phyloP scores from a whole-genome alignment of 2,888 invertebrate species.

The Chloromyia formosa region DNA sequence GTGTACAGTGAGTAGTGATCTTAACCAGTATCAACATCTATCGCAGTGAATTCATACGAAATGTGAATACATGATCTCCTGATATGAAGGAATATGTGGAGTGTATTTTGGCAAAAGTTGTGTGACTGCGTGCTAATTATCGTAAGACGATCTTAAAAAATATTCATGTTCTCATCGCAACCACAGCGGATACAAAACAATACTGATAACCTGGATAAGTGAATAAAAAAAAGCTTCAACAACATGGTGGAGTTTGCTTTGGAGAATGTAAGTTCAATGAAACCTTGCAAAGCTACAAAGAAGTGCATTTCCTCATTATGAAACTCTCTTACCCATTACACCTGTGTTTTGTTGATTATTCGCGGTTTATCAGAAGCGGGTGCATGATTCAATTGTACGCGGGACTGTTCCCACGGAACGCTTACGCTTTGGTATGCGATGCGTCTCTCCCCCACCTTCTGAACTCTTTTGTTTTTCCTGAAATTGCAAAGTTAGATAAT shows the following conservation, averaged over 20 bases:
- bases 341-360: too few species aligned
- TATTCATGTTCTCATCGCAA: neutral
- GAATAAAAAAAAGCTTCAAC: conserved; percentile 3
- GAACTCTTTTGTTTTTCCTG: too few species aligned
- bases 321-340: too few species aligned
- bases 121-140: neutral
- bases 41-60: neutral
- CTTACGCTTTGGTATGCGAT: too few species aligned
- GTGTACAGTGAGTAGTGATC: neutral
- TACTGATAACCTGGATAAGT: neutral
- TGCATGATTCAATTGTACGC: neutral
- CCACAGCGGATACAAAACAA: neutral
- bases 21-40: neutral
- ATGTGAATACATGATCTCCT: neutral
- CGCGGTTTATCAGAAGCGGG: too few species aligned
- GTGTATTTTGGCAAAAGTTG: neutral
- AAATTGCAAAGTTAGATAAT: too few species aligned
- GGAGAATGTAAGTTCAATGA: conserved; percentile 57
- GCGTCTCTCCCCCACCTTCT: too few species aligned
- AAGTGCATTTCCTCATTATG: too few species aligned
- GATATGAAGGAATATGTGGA: neutral
- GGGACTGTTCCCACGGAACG: neutral
- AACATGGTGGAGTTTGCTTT: conserved; percentile 60
- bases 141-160: too few species aligned
- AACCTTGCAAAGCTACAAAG: neutral